A percentile compares a stretch with the other conserved stretches of the same genome.
phyloP scores from a whole-genome alignment of 2,797 vertebrate genomes.

The Coreius guichenoti region DNA sequence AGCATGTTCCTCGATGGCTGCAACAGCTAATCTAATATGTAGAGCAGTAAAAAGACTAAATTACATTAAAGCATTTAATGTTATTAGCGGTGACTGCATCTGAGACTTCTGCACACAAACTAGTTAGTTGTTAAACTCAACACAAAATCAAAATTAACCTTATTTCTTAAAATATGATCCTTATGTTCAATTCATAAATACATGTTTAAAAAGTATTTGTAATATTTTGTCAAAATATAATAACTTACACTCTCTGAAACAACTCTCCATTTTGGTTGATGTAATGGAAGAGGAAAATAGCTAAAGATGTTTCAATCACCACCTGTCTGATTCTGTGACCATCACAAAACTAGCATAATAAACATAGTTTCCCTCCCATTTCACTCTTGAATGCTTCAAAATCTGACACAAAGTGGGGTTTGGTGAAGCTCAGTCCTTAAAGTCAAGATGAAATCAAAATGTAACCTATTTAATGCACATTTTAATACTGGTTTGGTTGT shows the following conservation, averaged over 20 bases:
- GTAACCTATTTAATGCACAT: neutral
- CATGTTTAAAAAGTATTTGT: neutral
- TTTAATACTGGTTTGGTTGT: neutral
- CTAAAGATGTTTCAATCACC: neutral
- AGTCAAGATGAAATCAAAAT: neutral
- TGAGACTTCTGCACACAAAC: neutral
- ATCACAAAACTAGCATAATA: no score
- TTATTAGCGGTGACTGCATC: neutral
- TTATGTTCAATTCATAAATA: neutral
- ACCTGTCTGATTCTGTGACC: no score
- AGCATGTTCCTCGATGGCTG: neutral
- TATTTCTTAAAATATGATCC: neutral
- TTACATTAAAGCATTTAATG: conserved; percentile 42
- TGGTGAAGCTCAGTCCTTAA: neutral
- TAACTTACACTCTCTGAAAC: neutral
- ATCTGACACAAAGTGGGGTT: neutral
- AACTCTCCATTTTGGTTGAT: neutral
- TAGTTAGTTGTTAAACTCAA: neutral
- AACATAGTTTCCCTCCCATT: neutral
- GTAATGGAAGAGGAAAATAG: neutral
- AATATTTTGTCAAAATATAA: neutral
- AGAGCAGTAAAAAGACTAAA: conserved; percentile 22
- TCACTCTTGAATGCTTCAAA: neutral
- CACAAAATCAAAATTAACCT: neutral
- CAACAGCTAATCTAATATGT: conserved; percentile 49